Base-by-base conservation (phyloP, 2,888 invertebrate species). In the Eilema sororculum region DNA sequence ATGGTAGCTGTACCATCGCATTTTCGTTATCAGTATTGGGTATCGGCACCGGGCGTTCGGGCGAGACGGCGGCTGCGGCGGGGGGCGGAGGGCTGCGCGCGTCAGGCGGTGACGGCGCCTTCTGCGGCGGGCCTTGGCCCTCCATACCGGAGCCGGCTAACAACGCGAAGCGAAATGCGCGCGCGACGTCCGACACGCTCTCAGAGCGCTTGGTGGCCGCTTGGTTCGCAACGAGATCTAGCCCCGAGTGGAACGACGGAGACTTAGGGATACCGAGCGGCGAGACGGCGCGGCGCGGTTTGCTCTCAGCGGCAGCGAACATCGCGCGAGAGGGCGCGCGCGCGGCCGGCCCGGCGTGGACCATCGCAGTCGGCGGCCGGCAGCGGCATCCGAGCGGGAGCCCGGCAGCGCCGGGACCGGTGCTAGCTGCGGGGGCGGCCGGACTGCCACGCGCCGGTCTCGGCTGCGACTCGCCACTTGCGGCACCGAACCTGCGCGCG, bases 211-310 rank as follows among this genome's bases (percentile, higher is more conserved):
- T 91, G 90, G 92, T 85, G 92, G 88, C 81, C 79, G 90, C 84
- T 83, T 96, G 96, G 82, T 96, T 96, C 74, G 97, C 97, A 85
- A 97, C 97, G 86, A 97, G 96, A 91, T 98, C 98, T 82, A 98
- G 96, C 72, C 98, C 98, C 93, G 98, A 97, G 93, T 98, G 98
- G 93, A 98, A 98, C 89, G 98, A 98, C 80, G 98, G 98, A 86
- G 98, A 98, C 93, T 98, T 98, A 83, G 98, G 98, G 88, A 98
- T 97, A 80, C 98, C 97, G 90, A 97, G 95, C 84, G 96, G 96
- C 87, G 96, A 96, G 89, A 96, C 95, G 89, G 94, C 93, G 87
- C 94, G 95, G 80, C 94, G 95, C 89, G 95, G 93, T 88, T 94
- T 94, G 81, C 88, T 88, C 90, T 94, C 94, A 92, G 93, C 91